Conservation (phyloP, 1,140 invertebrate genomes). For the Pseudomyrmex flavicornis region DNA sequence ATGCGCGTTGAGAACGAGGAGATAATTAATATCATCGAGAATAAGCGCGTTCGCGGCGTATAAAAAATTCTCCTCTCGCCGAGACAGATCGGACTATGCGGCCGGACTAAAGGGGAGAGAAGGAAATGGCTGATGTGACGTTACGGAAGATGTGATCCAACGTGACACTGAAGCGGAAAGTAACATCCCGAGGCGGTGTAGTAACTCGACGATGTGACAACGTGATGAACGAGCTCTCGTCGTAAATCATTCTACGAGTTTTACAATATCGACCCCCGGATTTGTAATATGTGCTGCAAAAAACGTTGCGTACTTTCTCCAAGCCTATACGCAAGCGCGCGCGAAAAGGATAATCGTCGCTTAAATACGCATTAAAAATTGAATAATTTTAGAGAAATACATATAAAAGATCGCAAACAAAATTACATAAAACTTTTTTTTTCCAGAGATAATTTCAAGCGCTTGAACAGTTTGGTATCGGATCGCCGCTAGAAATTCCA, state of each 20-base stretch:
- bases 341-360: not conserved
- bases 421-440: not conserved
- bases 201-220: slow-evolving; percentile 51
- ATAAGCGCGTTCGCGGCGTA: not conserved
- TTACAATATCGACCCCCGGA: slow-evolving; percentile 30
- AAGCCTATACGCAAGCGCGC: not conserved
- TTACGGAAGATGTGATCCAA: slow-evolving; percentile 57
- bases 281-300: slow-evolving; percentile 6
- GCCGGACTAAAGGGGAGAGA: not conserved
- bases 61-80: slow-evolving; percentile 42
- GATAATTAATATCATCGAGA: slow-evolving; percentile 61
- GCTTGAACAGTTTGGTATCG: not conserved
- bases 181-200: slow-evolving; percentile 52
- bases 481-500: slow-evolving; percentile 42
- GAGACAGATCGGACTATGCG: not conserved
- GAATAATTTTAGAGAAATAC: too few species aligned
- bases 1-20: slow-evolving; percentile 48
- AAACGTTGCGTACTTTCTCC: slow-evolving; percentile 47
- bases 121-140: slow-evolving; percentile 16
- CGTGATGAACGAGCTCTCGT: slow-evolving; percentile 57
- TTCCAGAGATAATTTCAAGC: not conserved
- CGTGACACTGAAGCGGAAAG: slow-evolving; percentile 58
- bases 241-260: slow-evolving; percentile 51
- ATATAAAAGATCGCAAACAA: too few species aligned
- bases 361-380: not conserved